Percentiles rank a stretch among this genome's conserved stretches.
These are phyloP conservation scores for Nesoenas mayeri DNA, from an alignment of 2,113 vertebrate species.

Conservation along the genomic window DNA sequence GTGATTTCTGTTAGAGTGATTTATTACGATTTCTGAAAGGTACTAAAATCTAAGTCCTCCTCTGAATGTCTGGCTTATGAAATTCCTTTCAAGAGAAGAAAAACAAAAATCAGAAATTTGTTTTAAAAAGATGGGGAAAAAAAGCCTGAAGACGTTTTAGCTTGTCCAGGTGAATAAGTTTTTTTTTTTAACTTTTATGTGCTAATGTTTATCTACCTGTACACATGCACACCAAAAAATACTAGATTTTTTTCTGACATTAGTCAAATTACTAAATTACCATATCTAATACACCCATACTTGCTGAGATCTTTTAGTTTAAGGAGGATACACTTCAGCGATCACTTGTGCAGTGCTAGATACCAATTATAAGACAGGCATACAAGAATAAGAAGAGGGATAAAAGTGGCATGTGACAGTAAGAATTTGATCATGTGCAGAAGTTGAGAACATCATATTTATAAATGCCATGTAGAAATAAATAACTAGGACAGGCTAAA, in stretches of 20 bases:
- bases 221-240: rapidly evolving
- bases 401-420: not conserved
- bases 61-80: rapidly evolving
- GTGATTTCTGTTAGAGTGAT: not conserved
- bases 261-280: not conserved
- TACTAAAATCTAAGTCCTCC: not conserved
- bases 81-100: not conserved
- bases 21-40: not conserved
- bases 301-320: not conserved
- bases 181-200: not conserved
- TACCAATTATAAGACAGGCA: not conserved
- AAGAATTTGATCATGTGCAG: not conserved
- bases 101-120: not conserved
- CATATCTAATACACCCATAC: rapidly evolving
- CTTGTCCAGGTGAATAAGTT: not conserved
- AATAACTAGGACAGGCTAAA: not conserved
- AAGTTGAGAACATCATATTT: not conserved
- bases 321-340: not conserved
- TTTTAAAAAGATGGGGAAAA: not conserved
- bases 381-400: not conserved
- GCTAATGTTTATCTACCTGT: not conserved
- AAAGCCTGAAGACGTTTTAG: not conserved
- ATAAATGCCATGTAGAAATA: not conserved
- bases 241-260: not conserved
- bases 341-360: not conserved